Conservation (phyloP, 1,140 invertebrate genomes). For the Drosophila kohkoa region DNA sequence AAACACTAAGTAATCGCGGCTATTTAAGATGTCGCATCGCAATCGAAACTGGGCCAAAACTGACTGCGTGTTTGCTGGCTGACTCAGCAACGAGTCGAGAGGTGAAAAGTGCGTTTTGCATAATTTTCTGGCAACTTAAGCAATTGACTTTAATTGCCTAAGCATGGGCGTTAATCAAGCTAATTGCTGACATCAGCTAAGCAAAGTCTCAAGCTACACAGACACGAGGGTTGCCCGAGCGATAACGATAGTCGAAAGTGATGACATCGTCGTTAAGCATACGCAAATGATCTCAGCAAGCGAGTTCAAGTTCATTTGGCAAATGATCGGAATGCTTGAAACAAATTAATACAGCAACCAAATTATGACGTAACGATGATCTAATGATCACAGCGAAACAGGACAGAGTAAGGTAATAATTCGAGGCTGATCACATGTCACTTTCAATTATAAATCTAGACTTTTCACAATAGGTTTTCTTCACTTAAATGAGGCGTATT, state of each 20-base stretch:
- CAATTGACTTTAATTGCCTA: constrained; percentile 61
- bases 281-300: not conserved
- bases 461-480: not conserved
- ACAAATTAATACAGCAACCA: not conserved
- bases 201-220: constrained; percentile 32
- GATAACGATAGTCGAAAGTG: not conserved
- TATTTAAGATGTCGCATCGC: constrained; percentile 18
- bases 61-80: not conserved
- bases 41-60: constrained; percentile 37
- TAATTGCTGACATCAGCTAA: constrained; percentile 66
- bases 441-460: not conserved
- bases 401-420: not conserved
- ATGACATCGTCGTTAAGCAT: not conserved
- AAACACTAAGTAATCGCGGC: constrained; percentile 4
- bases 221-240: constrained; percentile 10
- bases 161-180: constrained; percentile 63
- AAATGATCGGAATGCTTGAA: not conserved
- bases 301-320: not conserved
- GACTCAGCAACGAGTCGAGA: constrained; percentile 31
- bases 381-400: constrained; percentile 5
- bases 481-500: not conserved
- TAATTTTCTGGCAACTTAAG: constrained; percentile 51
- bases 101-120: constrained; percentile 60
- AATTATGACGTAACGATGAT: not conserved
- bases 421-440: no score